Evolutionary conservation across 2,888 invertebrate genomes (phyloP).

Genomic region (Acanthococcus lagerstroemiae): DNA sequence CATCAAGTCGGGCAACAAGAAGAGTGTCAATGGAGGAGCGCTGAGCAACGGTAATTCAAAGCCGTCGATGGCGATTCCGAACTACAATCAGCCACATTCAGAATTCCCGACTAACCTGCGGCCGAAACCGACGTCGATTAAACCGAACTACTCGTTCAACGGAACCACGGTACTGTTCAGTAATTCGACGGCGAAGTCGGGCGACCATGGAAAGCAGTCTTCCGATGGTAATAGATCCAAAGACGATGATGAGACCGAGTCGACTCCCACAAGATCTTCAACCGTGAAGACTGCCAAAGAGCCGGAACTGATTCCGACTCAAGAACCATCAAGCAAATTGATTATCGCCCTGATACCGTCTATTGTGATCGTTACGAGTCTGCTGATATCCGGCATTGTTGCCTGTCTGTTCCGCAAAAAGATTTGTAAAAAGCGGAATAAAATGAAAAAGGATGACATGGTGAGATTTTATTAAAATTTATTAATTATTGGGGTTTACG

Average conservation of each 20-base stretch:
- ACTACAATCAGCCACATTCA: not conserved
- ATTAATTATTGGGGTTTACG: too few relatives aligned
- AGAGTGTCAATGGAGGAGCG: not conserved
- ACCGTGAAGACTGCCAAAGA: not conserved
- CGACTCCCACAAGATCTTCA: not conserved
- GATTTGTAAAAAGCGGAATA: constrained; percentile 46
- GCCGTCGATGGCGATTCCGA: constrained; percentile 37
- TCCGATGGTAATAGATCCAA: not conserved
- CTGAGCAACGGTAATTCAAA: constrained; percentile 34
- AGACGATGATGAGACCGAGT: not conserved
- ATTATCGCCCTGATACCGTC: constrained; percentile 7
- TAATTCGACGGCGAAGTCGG: not conserved
- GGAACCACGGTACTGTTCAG: too few relatives aligned
- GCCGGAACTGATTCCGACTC: not conserved
- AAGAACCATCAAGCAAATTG: not conserved
- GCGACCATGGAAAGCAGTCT: too few relatives aligned
- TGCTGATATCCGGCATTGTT: constrained; percentile 56
- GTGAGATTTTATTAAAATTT: too few relatives aligned
- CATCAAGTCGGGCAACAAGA: constrained; percentile 17
- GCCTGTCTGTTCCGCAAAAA: constrained; percentile 61
- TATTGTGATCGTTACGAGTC: constrained; percentile 54
- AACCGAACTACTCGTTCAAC: constrained; percentile 47
- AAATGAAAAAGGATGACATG: constrained; percentile 33
- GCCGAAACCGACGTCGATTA: constrained; percentile 44
- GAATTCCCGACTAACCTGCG: constrained; percentile 37